A percentile compares a stretch with the other conserved stretches of the same genome.
phyloP scores from a whole-genome alignment of 2,888 invertebrate species.

The Sesia bembeciformis region DNA sequence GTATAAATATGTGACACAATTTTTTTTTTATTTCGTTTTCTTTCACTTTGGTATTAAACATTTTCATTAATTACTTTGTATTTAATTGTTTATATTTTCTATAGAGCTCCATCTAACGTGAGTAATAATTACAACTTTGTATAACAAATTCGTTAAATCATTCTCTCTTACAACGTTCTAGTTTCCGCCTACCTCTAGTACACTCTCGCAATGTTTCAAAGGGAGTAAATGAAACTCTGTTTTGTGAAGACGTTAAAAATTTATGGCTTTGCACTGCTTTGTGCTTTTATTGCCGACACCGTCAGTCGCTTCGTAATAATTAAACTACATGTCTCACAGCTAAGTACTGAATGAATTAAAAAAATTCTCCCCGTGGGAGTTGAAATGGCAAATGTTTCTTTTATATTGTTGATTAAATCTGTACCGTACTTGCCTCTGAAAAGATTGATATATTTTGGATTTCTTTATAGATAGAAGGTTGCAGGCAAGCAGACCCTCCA shows the following conservation, averaged over 20 bases:
- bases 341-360: constrained; percentile 24
- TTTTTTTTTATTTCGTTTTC: no score
- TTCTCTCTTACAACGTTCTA: not conserved
- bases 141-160: not conserved
- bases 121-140: not conserved
- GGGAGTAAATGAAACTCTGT: constrained; percentile 19
- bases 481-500: no score
- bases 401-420: no score
- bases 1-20: no score
- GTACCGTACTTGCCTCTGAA: no score
- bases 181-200: constrained; percentile 1
- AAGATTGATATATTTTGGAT: no score
- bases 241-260: constrained; percentile 63
- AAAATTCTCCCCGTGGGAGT: constrained; percentile 2
- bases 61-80: no score
- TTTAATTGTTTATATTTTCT: no score
- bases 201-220: constrained; percentile 9
- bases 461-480: no score
- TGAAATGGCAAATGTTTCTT: constrained; percentile 1
- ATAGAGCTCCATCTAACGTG: not conserved
- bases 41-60: no score
- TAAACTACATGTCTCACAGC: constrained; percentile 16
- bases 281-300: constrained; percentile 46
- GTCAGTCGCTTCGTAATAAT: constrained; percentile 18
- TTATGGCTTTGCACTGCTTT: constrained; percentile 44